Percentiles rank a stretch among this genome's conserved stretches.
Evolutionary conservation across 2,797 vertebrate genomes (phyloP).

Genomic region (Adelosebastes latens): DNA sequence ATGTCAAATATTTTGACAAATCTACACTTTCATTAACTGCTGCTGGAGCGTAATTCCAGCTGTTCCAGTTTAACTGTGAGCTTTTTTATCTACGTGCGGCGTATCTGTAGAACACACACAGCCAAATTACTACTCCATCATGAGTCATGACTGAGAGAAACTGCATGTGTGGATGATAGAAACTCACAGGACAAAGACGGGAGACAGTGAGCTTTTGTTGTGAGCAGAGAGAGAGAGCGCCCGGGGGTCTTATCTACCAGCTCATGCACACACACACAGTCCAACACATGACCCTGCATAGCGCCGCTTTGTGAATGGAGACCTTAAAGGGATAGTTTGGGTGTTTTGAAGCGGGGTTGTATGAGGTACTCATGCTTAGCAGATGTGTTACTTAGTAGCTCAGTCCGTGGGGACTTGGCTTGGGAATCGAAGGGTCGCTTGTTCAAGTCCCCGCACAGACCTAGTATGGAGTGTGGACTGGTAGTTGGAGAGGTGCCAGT

Average conservation of each 20-base stretch:
- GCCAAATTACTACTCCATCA: neutral
- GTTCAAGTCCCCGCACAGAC: too few species aligned
- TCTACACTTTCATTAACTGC: constrained; percentile 4
- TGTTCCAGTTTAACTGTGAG: constrained; percentile 52
- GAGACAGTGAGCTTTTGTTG: constrained; percentile 56
- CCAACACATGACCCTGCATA: constrained; percentile 29
- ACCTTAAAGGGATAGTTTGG: neutral
- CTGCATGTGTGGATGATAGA: constrained; percentile 1
- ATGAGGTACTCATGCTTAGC: too few species aligned
- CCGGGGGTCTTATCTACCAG: constrained; percentile 20
- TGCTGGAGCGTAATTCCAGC: constrained; percentile 20
- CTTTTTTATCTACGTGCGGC: neutral
- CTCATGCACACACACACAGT: constrained; percentile 1
- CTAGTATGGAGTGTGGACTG: too few species aligned
- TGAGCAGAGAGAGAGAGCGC: neutral
- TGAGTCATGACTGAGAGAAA: constrained; percentile 27
- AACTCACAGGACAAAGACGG: constrained; percentile 9
- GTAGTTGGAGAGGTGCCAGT: too few species aligned
- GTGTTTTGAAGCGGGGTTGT: too few species aligned
- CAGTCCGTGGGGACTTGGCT: too few species aligned
- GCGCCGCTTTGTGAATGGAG: constrained; percentile 29
- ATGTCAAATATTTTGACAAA: constrained; percentile 24
- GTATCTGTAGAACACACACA: neutral
- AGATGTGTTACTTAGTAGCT: too few species aligned
- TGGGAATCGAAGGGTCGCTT: too few species aligned